Evolutionary conservation across 2,888 invertebrate species (phyloP), one percentile per base, ranked within the genome.

Genomic region (Octonoba sinensis): DNA sequence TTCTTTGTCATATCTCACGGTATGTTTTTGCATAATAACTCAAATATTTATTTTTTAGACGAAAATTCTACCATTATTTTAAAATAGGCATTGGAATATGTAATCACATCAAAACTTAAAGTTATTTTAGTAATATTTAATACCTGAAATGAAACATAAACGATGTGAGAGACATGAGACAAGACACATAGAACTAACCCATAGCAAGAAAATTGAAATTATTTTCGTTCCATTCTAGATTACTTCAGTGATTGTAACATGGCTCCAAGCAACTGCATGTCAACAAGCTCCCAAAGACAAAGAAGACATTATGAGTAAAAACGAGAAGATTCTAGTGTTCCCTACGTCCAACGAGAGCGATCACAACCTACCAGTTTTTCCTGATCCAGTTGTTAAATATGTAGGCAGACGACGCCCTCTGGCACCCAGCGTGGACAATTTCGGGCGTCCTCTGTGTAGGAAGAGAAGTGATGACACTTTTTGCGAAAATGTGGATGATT

Each of bases 401-500:
- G 65, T 72, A 3, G 72, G 76, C 3, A 70, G 62, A 1, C 56
- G 62, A n/a, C 67, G 18, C 4, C 83, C 77, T 15, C 11, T 77
- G 20, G 69, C 65, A 0, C 77, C 77, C 1, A 57, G 73, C 3
- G 72, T 72, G 0, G 74, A 77, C 24, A 54, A 64, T 3, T 77
- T 24, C 44, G 83, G 77, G 3, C 44, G 36, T 4, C 83, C 83
- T 12, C 64, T 83, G 0, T 83, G 83, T n/a, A 62, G 49, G 15
- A 20, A 18, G n/a, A 54, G 47, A 46, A 73, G 75, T 0, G 73
- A 71, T 15, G 84, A 77, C 46, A 84, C 85, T 13, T 85, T 78
- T 60, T 85, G 85, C 46, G 85, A 85, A 72, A 57, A 62, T 16
- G 79, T 84, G 2, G 69, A 73, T 0, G 75, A 82, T 57, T 85